Evolutionary conservation across 2,888 invertebrate genomes (phyloP).

Genomic region (Ypsolopha sequella): DNA sequence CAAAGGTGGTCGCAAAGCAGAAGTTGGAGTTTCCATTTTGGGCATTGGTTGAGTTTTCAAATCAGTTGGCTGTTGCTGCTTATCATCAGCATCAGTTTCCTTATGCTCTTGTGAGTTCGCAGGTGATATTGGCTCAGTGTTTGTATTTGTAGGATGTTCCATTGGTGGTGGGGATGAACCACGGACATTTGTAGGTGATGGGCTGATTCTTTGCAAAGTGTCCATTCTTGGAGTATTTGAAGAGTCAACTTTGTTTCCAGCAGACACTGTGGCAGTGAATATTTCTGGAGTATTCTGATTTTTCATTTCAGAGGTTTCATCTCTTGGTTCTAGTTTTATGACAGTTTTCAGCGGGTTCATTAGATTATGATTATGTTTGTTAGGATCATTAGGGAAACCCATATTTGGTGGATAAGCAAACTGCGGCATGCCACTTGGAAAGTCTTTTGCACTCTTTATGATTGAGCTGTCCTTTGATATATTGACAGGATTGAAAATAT

Average conservation of each 20-base stretch:
- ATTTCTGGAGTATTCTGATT: constrained; percentile 61
- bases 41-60: constrained; percentile 49
- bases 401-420: constrained; percentile 51
- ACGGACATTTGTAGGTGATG: constrained; percentile 51
- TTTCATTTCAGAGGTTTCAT: constrained; percentile 57
- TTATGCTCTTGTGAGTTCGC: constrained; percentile 56
- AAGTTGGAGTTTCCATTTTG: constrained; percentile 40
- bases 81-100: constrained; percentile 54
- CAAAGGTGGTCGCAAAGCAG: constrained; percentile 36
- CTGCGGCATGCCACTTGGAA: constrained; percentile 43
- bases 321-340: constrained; percentile 63
- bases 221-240: constrained; percentile 54
- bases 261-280: constrained; percentile 60
- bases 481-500: constrained; percentile 56
- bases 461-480: constrained; percentile 55
- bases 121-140: constrained; percentile 58
- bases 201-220: constrained; percentile 53
- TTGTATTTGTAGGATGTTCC: constrained; percentile 50
- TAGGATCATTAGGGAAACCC: constrained; percentile 46
- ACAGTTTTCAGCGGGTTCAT: constrained; percentile 63
- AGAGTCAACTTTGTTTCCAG: constrained; percentile 52
- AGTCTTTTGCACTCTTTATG: constrained; percentile 58
- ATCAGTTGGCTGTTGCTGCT: constrained; percentile 58
- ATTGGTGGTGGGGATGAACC: constrained; percentile 53
- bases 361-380: constrained; percentile 51